These are phyloP conservation scores for Xestia sexstrigata DNA, from an alignment of 2,888 invertebrate species.

Conservation along the genomic window DNA sequence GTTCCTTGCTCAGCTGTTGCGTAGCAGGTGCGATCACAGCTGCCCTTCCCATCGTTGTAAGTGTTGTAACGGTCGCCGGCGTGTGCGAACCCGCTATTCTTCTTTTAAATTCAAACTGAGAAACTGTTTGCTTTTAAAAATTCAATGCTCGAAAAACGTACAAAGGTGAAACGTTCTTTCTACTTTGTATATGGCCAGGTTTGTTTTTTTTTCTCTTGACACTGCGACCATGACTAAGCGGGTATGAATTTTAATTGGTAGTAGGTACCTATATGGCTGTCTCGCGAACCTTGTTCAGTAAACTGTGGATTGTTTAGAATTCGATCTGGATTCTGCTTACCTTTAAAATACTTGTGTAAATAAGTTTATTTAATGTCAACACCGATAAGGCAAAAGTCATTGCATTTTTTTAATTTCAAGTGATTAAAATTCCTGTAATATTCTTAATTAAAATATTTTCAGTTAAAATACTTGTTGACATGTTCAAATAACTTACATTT, in stretches of 20 bases:
- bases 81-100: constrained; percentile 59
- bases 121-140: constrained; percentile 46
- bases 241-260: constrained; percentile 65
- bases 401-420: background rate
- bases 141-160: constrained; percentile 32
- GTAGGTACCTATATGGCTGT: constrained; percentile 46
- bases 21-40: constrained; percentile 75
- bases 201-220: constrained; percentile 39
- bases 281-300: constrained; percentile 43
- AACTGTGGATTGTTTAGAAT: constrained; percentile 56
- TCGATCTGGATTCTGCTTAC: constrained; percentile 28
- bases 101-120: constrained; percentile 29
- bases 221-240: constrained; percentile 62
- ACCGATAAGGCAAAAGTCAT: constrained; percentile 17
- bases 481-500: constrained; percentile 6
- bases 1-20: constrained; percentile 67
- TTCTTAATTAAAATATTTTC: constrained; percentile 10
- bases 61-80: constrained; percentile 70
- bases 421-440: background rate
- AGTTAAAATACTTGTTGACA: constrained; percentile 7
- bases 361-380: constrained; percentile 24
- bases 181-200: constrained; percentile 10
- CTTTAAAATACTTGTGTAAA: constrained; percentile 42
- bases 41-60: constrained; percentile 67
- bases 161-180: constrained; percentile 29